Conservation (phyloP, 2,113 vertebrate genomes). For the Madoqua kirkii region DNA sequence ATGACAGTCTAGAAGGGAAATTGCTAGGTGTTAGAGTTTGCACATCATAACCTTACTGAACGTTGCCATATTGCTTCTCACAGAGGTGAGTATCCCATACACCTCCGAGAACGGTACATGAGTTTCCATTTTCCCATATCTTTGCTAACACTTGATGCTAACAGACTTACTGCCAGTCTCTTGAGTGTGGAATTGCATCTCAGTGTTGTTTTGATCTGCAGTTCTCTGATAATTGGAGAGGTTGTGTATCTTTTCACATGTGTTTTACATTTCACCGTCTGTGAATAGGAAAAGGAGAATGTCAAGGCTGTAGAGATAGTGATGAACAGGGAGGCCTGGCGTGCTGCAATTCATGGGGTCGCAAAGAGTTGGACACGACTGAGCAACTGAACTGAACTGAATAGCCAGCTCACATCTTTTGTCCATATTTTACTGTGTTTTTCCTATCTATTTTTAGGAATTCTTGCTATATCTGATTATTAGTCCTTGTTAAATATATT, state of each 20-base stretch:
- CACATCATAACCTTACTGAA: not conserved
- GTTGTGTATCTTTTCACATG: not conserved
- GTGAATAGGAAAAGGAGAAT: not conserved
- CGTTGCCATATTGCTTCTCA: not conserved
- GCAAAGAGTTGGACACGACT: no score
- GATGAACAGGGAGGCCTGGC: no score
- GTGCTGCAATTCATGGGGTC: no score
- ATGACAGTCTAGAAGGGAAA: not conserved
- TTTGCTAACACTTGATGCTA: not conserved
- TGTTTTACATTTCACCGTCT: not conserved
- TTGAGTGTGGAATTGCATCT: not conserved
- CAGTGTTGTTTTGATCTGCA: not conserved
- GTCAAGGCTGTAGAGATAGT: no score
- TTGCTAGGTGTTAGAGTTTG: not conserved
- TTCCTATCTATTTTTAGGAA: not conserved
- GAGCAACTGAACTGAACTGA: not conserved
- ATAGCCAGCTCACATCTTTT: not conserved
- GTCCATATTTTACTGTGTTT: not conserved
- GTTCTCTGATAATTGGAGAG: not conserved
- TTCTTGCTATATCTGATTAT: not conserved
- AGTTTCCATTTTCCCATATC: not conserved
- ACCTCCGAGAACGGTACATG: rapidly evolving
- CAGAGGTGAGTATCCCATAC: not conserved
- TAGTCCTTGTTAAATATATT: not conserved
- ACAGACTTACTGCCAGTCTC: not conserved